Conservation (phyloP, 1,140 invertebrate species). For the Orchestia grillus region DNA sequence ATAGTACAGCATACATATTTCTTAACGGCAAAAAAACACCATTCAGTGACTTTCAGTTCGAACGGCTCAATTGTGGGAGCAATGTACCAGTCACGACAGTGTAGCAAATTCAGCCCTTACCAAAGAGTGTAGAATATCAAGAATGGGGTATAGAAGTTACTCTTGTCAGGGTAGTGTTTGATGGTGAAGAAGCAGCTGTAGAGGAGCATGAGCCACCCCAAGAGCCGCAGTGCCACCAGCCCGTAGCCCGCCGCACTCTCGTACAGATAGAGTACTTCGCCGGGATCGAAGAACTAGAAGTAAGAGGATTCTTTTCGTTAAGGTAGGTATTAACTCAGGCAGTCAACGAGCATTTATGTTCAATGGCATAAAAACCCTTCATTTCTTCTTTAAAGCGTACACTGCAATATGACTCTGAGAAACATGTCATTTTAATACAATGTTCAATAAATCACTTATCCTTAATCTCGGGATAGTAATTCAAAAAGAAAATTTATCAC, state of each 20-base stretch:
- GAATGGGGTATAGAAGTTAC: conserved; percentile 80
- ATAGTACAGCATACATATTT: no score
- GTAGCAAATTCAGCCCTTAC: conserved; percentile 72
- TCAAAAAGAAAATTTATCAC: no score
- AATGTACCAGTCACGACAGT: neutral
- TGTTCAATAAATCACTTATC: no score
- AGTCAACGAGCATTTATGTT: neutral
- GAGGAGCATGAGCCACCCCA: conserved; percentile 88
- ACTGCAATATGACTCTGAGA: no score
- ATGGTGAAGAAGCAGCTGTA: conserved; percentile 85
- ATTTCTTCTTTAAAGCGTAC: no score
- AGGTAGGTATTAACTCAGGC: neutral
- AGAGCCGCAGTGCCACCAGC: conserved; percentile 81
- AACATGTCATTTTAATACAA: no score
- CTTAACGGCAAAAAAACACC: no score
- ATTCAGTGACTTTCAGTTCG: no score
- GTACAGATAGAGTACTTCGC: conserved; percentile 88
- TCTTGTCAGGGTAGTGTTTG: conserved; percentile 86
- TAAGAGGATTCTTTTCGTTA: neutral
- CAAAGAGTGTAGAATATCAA: conserved; percentile 84
- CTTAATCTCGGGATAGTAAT: no score
- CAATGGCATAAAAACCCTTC: neutral
- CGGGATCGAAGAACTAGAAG: conserved; percentile 83
- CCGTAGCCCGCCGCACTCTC: conserved; percentile 90
- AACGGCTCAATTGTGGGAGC: no score